phyloP scores from a whole-genome alignment of 2,888 invertebrate genomes.

The Cephus pygmeus region DNA sequence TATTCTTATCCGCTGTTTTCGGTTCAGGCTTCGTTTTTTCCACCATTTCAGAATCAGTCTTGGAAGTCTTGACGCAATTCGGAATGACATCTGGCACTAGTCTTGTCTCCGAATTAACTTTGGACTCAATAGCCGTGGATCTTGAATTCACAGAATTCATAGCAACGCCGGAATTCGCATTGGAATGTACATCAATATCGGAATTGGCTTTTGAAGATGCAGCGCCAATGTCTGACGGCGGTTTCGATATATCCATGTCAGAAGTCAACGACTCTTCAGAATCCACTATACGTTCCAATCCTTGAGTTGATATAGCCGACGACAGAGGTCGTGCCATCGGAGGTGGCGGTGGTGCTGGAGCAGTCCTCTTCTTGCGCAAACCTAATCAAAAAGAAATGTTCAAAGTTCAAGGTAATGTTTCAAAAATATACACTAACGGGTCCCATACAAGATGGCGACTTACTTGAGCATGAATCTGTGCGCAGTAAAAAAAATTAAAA shows the following conservation, averaged over 20 bases:
- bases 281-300: slow-evolving; percentile 59
- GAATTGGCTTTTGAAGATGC: slow-evolving; percentile 46
- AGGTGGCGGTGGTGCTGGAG: slow-evolving; percentile 66
- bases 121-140: slow-evolving; percentile 7
- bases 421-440: slow-evolving; percentile 10
- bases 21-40: slow-evolving; percentile 9
- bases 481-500: slow-evolving; percentile 31
- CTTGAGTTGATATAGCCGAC: slow-evolving; percentile 58
- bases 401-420: too few relatives aligned
- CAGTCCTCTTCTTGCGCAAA: slow-evolving; percentile 71
- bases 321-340: slow-evolving; percentile 52
- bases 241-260: slow-evolving; percentile 59
- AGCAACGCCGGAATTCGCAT: slow-evolving; percentile 52
- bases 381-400: slow-evolving; percentile 56
- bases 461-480: slow-evolving; percentile 21
- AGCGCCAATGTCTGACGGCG: slow-evolving; percentile 55
- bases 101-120: slow-evolving; percentile 11
- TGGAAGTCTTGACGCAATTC: not conserved
- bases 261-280: slow-evolving; percentile 62
- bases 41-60: not conserved
- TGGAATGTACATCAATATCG: slow-evolving; percentile 47
- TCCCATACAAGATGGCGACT: slow-evolving; percentile 44
- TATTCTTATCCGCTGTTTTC: not conserved
- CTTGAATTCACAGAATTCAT: slow-evolving; percentile 20
- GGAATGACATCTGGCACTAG: not conserved